phyloP scores from a whole-genome alignment of 2,797 vertebrate genomes.

The Synaphobranchus kaupii region DNA sequence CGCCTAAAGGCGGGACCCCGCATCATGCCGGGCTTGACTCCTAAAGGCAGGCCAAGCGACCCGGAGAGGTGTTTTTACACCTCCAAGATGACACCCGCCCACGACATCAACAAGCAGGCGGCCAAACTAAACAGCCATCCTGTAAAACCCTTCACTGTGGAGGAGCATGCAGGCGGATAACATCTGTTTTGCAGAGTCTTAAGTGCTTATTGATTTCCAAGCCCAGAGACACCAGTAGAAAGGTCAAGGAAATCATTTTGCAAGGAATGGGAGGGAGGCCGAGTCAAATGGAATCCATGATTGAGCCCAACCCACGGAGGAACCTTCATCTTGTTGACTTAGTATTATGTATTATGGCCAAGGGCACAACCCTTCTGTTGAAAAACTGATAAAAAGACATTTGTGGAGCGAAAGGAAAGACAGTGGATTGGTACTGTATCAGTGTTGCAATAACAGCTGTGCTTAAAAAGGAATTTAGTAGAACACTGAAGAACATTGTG shows the following conservation, averaged over 20 bases:
- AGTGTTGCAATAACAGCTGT: background rate
- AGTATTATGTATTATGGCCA: background rate
- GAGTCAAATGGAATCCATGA: constrained; percentile 36
- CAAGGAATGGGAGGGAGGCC: constrained; percentile 17
- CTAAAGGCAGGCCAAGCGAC: background rate
- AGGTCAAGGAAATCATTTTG: constrained; percentile 56
- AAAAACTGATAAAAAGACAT: background rate
- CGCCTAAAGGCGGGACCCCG: background rate
- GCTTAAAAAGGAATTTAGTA: background rate
- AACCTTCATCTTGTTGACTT: background rate
- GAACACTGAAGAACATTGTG: no score
- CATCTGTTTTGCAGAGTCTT: constrained; percentile 33
- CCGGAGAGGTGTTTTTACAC: background rate
- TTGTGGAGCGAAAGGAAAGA: background rate
- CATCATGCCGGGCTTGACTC: background rate
- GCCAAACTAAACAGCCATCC: constrained; percentile 7
- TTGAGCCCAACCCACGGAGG: background rate
- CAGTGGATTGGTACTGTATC: background rate
- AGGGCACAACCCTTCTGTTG: background rate
- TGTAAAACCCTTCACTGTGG: constrained; percentile 33
- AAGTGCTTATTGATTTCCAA: constrained; percentile 58
- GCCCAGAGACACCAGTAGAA: constrained; percentile 44
- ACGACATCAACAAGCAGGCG: background rate
- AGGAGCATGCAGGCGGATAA: constrained; percentile 21
- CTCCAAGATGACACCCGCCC: background rate